Evolutionary conservation across 2,113 vertebrate species (phyloP).

Genomic region (Myiopsitta monachus): DNA sequence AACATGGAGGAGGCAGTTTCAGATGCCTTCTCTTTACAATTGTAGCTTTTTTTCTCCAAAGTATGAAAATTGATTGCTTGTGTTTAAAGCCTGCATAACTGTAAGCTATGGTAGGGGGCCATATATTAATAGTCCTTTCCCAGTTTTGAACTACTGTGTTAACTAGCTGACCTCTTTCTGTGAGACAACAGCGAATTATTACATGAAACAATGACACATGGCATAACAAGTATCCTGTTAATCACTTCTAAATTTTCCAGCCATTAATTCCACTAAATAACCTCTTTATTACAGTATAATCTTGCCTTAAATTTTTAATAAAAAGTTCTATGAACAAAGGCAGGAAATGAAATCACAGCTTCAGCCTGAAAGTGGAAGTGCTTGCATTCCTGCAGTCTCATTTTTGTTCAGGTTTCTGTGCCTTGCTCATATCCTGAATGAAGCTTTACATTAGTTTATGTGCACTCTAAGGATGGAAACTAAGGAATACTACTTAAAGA

Average conservation of each 20-base stretch:
- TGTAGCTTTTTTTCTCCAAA: neutral
- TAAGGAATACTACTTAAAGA: neutral
- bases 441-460: neutral
- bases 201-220: neutral
- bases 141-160: neutral
- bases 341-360: neutral
- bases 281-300: slow-evolving; percentile 1
- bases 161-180: neutral
- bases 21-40: neutral
- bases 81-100: neutral
- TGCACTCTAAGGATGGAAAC: neutral
- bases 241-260: slow-evolving; percentile 14
- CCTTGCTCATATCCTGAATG: neutral
- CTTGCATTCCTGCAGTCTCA: neutral
- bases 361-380: neutral
- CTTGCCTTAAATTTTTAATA: neutral
- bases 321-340: neutral
- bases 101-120: neutral
- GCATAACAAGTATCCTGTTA: neutral
- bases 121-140: neutral
- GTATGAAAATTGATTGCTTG: neutral
- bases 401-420: neutral
- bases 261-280: slow-evolving; percentile 5
- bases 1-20: neutral
- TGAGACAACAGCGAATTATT: neutral